phyloP scores from a whole-genome alignment of 1,140 invertebrate species.

The Plutomurus gul region DNA sequence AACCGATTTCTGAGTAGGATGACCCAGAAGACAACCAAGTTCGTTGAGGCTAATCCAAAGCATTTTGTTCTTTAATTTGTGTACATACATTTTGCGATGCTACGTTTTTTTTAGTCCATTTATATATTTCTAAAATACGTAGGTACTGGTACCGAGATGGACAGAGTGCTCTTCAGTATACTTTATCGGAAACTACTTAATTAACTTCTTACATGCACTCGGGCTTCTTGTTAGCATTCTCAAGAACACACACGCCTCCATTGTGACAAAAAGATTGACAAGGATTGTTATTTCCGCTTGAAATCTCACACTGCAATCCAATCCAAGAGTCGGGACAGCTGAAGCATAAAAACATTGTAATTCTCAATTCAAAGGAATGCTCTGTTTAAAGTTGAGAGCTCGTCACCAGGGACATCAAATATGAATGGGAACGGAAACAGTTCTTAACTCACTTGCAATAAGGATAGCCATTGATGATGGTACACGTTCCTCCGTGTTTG shows the following conservation, averaged over 20 bases:
- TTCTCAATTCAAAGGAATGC: background rate
- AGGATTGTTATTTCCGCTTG: constrained; percentile 62
- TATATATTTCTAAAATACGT: too few species aligned
- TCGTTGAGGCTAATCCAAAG: too few species aligned
- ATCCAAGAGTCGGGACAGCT: constrained; percentile 62
- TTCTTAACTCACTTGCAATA: constrained; percentile 17
- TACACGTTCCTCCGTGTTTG: constrained; percentile 60
- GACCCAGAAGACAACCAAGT: too few species aligned
- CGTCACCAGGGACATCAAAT: background rate
- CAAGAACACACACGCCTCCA: constrained; percentile 62
- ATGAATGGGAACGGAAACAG: background rate
- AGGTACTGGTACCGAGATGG: too few species aligned
- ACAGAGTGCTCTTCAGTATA: too few species aligned
- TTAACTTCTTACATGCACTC: too few species aligned
- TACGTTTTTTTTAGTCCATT: too few species aligned
- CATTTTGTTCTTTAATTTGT: too few species aligned
- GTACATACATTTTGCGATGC: too few species aligned
- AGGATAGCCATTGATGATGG: constrained; percentile 13
- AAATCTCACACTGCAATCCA: constrained; percentile 62
- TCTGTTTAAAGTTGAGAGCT: background rate
- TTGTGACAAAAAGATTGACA: constrained; percentile 66
- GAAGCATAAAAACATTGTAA: constrained; percentile 26
- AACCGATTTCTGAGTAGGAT: too few species aligned
- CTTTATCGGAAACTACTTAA: too few species aligned
- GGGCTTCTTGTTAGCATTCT: constrained; percentile 55